A percentile compares a stretch with the other conserved stretches of the same genome.
Conservation (phyloP, 1,140 invertebrate species). For the Ridgeia piscesae region DNA sequence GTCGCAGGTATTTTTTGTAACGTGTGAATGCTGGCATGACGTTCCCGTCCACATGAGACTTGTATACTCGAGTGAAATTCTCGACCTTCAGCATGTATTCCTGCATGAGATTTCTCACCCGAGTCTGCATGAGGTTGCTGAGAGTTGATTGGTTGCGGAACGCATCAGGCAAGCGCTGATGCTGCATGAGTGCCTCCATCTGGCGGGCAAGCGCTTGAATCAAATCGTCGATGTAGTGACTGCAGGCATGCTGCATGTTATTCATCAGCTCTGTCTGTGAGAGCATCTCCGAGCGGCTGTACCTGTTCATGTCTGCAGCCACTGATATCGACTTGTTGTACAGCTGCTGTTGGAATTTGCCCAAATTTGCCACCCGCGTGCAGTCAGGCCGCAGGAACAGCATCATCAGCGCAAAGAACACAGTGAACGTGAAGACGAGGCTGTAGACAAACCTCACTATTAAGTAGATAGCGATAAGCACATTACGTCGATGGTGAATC, state of each 20-base stretch:
- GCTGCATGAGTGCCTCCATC: conserved; percentile 13
- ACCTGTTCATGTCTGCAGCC: background rate
- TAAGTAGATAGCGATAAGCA: conserved; percentile 20
- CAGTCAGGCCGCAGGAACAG: conserved; percentile 19
- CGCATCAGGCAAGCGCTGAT: conserved; percentile 17
- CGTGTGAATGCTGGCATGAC: conserved; percentile 1
- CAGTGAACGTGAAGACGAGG: conserved; percentile 30
- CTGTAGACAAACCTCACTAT: conserved; percentile 26
- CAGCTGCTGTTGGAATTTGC: conserved; percentile 20
- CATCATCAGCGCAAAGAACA: conserved; percentile 27
- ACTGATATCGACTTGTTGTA: conserved; percentile 7
- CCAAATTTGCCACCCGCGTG: conserved; percentile 11
- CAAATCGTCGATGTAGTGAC: conserved; percentile 24
- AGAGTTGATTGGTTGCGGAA: conserved; percentile 13
- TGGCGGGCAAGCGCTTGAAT: conserved; percentile 10
- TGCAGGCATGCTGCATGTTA: conserved; percentile 27
- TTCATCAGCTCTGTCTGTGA: conserved; percentile 17
- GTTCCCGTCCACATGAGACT: background rate
- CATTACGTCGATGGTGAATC: background rate
- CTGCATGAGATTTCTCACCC: background rate
- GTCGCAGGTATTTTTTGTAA: conserved; percentile 18
- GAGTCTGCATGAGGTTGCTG: conserved; percentile 1
- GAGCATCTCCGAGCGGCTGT: conserved; percentile 20
- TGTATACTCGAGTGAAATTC: conserved; percentile 3
- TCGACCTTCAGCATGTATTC: conserved; percentile 8